Conservation (phyloP, 2,888 invertebrate genomes). For the Sarcophaga carnaria region DNA sequence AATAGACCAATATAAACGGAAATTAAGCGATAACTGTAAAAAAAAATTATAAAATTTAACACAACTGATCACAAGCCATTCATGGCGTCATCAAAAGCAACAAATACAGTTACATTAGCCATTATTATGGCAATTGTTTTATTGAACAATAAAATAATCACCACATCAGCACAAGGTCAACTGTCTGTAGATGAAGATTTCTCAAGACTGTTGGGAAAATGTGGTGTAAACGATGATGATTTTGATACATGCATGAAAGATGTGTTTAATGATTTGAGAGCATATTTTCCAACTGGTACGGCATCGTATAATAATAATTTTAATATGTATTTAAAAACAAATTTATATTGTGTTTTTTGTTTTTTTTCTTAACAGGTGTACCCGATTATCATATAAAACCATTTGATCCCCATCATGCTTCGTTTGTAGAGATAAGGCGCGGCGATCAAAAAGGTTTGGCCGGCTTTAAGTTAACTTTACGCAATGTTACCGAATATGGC, state of each 20-base stretch:
- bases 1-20: conserved; percentile 16
- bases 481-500: conserved; percentile 89
- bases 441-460: conserved; percentile 85
- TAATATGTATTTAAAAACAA: neutral
- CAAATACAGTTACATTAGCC: conserved; percentile 15
- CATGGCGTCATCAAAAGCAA: conserved; percentile 5
- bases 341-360: neutral
- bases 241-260: conserved; percentile 89
- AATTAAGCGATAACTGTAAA: neutral
- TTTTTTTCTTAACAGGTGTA: conserved; percentile 83
- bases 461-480: conserved; percentile 87
- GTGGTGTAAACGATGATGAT: conserved; percentile 84
- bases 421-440: conserved; percentile 85
- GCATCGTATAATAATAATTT: conserved; percentile 13
- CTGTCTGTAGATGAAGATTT: conserved; percentile 77
- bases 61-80: conserved; percentile 30
- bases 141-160: conserved; percentile 30
- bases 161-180: conserved; percentile 71
- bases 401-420: conserved; percentile 90
- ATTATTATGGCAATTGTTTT: conserved; percentile 39
- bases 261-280: conserved; percentile 87
- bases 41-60: conserved; percentile 31
- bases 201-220: conserved; percentile 83
- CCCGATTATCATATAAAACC: conserved; percentile 88
- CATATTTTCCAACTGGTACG: conserved; percentile 88